Evolutionary conservation across 2,888 invertebrate species (phyloP).

Genomic region (Danaus chrysippus): DNA sequence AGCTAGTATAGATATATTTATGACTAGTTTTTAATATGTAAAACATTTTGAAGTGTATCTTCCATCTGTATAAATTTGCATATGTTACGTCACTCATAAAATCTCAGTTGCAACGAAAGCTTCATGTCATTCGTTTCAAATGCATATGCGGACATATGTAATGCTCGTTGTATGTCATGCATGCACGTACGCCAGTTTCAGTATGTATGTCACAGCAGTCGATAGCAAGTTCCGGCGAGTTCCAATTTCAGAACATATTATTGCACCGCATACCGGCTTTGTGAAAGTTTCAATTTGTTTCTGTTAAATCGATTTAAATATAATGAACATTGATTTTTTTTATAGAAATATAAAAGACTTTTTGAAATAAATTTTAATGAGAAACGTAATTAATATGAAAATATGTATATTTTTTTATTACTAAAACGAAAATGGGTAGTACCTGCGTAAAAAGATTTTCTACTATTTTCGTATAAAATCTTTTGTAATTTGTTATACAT

Average conservation of each 20-base stretch:
- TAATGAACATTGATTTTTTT: too few species aligned
- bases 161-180: neutral
- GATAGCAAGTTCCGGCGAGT: slow-evolving; percentile 39
- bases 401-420: too few species aligned
- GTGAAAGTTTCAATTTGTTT: slow-evolving; percentile 8
- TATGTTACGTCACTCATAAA: neutral
- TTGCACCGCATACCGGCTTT: slow-evolving; percentile 17
- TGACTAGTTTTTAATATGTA: too few species aligned
- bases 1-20: too few species aligned
- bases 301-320: neutral
- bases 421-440: too few species aligned
- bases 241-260: slow-evolving; percentile 39
- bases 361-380: too few species aligned
- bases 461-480: neutral
- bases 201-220: slow-evolving; percentile 36
- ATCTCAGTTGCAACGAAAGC: neutral
- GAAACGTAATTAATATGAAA: too few species aligned
- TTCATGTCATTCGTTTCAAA: neutral
- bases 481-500: slow-evolving; percentile 7
- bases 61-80: too few species aligned
- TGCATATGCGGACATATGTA: neutral
- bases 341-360: too few species aligned
- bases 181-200: slow-evolving; percentile 27
- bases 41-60: too few species aligned
- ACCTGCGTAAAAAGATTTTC: neutral